Evolutionary conservation across 2,797 vertebrate genomes (phyloP), one percentile per base, ranked within the genome.

Genomic region (Pantherophis alleghaniensis): DNA sequence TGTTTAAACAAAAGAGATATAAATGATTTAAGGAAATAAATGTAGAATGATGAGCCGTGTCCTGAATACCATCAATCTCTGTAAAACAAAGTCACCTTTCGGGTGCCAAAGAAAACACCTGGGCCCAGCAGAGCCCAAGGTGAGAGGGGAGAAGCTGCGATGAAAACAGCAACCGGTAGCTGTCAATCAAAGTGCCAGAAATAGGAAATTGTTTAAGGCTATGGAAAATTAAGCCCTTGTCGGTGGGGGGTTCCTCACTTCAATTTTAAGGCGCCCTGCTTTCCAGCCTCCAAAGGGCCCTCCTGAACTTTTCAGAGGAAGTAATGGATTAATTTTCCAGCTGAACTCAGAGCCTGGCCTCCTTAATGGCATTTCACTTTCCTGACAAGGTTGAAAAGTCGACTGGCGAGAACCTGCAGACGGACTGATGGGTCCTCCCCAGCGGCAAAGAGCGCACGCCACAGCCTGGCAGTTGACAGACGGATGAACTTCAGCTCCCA

Each of bases 361-460:
- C 86, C 60, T 79, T 90, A 95, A 93, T 90, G 89, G 89, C 56
- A 20, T 86, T 91, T 90, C 94, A 28, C 60, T 28, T 26, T 16
- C 22, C 93, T 93, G 92, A 89, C 87, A 79, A 94, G 92, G 92
- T 95, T 93, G 95, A 92, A 53, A 94, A 95, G 61, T 66, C 61
- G 0, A 13, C 61, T 26, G 18, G 16, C 24, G 51, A 90, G 86
- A 32, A 37, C 86, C 47, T 10, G 11, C 22, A 2, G 32, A 83
- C 24, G 92, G 93, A 47, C 63, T 16, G 87, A 86, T 26, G 90
- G 88, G 0, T 60, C 61, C 61, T 91, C 91, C 89, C 89, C 92
- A 94, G 7, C 47, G 55, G 74, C 10, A n/a, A 89, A 59, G 87
- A 66, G 90, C 88, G 91, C 2, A 60, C 42, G 24, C 22, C 0